Evolutionary conservation across 1,140 invertebrate species (phyloP).

Genomic region (Pygmarrhopalites habei): DNA sequence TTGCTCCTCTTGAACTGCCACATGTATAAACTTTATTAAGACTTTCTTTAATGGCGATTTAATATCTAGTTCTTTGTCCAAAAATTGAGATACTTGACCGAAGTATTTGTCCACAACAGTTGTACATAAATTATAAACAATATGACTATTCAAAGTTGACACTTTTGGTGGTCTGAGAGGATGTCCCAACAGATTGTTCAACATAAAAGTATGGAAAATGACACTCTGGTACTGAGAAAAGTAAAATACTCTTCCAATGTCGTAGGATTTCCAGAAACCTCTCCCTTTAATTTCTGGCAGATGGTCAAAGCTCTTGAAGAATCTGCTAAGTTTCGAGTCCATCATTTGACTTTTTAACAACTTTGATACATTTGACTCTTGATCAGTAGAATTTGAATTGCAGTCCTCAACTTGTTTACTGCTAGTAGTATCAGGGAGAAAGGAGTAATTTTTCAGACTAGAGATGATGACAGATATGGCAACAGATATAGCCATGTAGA

Average conservation of each 20-base stretch:
- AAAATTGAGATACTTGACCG: background rate
- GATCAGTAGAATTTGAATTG: background rate
- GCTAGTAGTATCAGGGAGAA: no score
- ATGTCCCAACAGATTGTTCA: conserved; percentile 11
- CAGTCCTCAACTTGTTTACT: no score
- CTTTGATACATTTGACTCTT: background rate
- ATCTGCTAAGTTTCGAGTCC: background rate
- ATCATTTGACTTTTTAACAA: background rate
- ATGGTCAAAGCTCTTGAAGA: background rate
- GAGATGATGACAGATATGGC: background rate
- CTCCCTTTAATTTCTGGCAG: background rate
- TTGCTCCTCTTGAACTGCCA: background rate
- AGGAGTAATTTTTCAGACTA: background rate
- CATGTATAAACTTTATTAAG: background rate
- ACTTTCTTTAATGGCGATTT: background rate
- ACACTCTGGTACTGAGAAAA: conserved; percentile 15
- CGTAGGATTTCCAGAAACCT: conserved; percentile 4
- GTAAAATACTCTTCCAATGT: background rate
- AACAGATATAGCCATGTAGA: background rate
- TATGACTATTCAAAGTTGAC: conserved; percentile 9
- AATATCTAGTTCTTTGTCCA: background rate
- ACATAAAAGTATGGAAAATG: background rate
- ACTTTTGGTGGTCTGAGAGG: conserved; percentile 7
- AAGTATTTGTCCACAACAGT: background rate
- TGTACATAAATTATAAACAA: conserved; percentile 13